Evolutionary conservation across 2,888 invertebrate genomes (phyloP), one percentile per base, ranked within the genome.

Genomic region (Zonitis immaculata): DNA sequence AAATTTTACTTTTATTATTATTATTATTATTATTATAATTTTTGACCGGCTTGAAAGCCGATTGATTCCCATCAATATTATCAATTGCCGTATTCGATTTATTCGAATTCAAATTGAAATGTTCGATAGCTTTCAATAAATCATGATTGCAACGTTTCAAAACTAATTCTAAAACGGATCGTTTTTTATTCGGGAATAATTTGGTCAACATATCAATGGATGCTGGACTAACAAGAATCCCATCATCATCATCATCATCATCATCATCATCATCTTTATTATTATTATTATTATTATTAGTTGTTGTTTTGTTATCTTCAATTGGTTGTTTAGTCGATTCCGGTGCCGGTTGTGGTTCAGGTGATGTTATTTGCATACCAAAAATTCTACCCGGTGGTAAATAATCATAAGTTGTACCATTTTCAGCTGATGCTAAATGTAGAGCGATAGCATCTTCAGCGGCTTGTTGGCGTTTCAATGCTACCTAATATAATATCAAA

Each of bases 401-500:
- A 59, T 84, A 83, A 54, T 83, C 83, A 63, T 86, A 80, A 60
- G 82, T 80, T 27, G 86, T 82, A 32, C 93, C 90, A 4, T 86
- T 88, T 62, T 88, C 87, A 27, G 86, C 87, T n/a, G 92, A 89
- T 14, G 95, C 88, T 67, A 97, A 80, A 48, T 95, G 92, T 52
- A 96, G 78, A 0, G 96, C 96, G 62, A 96, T 95, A 50, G 95
- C 95, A 73, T 97, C 96, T 78, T 97, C 96, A 0, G 95, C 95
- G 0, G 96, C 96, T 78, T 97, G 96, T 73, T 96, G 95, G 11
- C 97, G 81, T 77, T 97, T 97, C 51, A 97, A 75, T 3, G 97
- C 96, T 20, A 97, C 95, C 92, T 94, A n/a, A n/a, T n/a, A n/a
- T n/a, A n/a, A n/a, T n/a, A n/a, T n/a, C n/a, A n/a, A n/a, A n/a